Percentiles rank a stretch among this genome's conserved stretches.
phyloP scores from a whole-genome alignment of 1,140 invertebrate genomes.

The Cotesia vestalis region DNA sequence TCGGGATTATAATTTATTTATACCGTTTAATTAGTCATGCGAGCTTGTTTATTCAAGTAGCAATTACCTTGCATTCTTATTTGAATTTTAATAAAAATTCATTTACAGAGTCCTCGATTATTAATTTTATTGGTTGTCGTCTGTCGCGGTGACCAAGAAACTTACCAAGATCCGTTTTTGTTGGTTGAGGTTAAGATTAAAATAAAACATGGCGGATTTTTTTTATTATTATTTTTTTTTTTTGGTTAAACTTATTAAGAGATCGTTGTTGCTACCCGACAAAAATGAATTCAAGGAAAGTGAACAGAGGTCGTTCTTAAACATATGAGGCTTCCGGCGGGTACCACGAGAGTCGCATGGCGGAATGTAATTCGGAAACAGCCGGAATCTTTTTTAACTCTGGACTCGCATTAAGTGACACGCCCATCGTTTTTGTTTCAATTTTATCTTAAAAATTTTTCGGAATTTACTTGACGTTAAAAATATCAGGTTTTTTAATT shows the following conservation, averaged over 20 bases:
- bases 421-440: conserved; percentile 21
- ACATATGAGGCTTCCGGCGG: conserved; percentile 19
- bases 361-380: conserved; percentile 36
- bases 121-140: too few species aligned
- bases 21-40: conserved; percentile 29
- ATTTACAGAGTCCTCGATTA: too few species aligned
- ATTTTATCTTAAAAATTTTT: too few species aligned
- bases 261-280: conserved; percentile 29
- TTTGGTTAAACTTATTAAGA: not conserved
- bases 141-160: too few species aligned
- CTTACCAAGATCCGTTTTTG: too few species aligned
- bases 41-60: not conserved
- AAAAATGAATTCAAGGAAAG: conserved; percentile 34
- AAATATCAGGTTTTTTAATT: too few species aligned
- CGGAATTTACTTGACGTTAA: too few species aligned
- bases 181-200: too few species aligned
- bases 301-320: conserved; percentile 33
- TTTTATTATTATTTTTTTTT: too few species aligned
- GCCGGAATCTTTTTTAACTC: conserved; percentile 21
- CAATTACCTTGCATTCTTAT: too few species aligned
- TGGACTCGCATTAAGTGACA: not conserved
- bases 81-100: too few species aligned
- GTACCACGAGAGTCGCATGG: conserved; percentile 30
- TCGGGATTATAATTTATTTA: conserved; percentile 28
- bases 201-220: too few species aligned